Evolutionary conservation across 2,888 invertebrate species (phyloP).

Genomic region (Anodontia alba): DNA sequence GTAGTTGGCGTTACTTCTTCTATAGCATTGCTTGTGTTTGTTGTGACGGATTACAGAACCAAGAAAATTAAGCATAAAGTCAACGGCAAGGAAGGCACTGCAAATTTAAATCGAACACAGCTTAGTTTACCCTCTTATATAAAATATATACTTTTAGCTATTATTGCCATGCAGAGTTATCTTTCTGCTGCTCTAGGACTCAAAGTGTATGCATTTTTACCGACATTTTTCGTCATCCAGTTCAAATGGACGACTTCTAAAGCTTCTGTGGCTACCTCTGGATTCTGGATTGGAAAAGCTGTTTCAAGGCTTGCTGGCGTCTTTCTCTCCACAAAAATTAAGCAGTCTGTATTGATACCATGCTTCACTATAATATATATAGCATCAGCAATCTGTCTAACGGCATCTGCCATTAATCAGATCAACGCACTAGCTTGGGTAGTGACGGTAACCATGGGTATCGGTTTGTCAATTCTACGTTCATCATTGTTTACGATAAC

Average conservation of each 20-base stretch:
- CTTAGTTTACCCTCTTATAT: not conserved
- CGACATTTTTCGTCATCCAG: not conserved
- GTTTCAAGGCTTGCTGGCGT: not conserved
- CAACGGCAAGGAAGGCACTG: not conserved
- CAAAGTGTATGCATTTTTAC: not conserved
- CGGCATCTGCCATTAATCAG: not conserved
- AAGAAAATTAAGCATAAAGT: not conserved
- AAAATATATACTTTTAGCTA: not conserved
- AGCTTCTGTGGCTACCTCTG: not conserved
- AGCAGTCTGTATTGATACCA: not conserved
- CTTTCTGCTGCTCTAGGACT: not conserved
- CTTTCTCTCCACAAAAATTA: not conserved
- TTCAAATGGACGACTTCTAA: not conserved
- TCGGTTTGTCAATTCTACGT: not conserved
- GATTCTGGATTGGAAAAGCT: conserved; percentile 3
- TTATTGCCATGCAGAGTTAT: conserved; percentile 3
- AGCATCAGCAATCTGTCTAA: not conserved
- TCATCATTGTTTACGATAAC: not conserved
- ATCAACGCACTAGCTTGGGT: conserved; percentile 4
- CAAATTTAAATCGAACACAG: not conserved
- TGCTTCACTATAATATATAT: not conserved
- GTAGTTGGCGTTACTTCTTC: not conserved
- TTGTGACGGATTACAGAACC: not conserved
- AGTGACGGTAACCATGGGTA: not conserved
- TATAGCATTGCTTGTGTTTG: not conserved